phyloP scores from a whole-genome alignment of 53 echinoderm and acorn worm species.

The Antedon mediterranea region DNA sequence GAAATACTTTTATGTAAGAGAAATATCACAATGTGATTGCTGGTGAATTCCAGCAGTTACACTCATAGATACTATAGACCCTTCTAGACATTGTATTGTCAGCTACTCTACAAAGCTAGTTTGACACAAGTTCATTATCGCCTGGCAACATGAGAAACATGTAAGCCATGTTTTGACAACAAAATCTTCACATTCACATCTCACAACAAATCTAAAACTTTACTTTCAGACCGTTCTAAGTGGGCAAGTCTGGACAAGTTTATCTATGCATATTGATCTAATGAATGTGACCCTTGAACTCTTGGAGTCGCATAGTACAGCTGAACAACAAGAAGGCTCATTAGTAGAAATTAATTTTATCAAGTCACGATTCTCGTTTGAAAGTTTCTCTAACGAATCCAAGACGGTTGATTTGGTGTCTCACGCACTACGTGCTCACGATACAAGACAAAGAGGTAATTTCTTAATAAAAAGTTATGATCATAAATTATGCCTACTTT shows the following conservation, averaged over 20 bases:
- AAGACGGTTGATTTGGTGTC: conserved; percentile 89
- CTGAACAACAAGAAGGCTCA: conserved; percentile 29
- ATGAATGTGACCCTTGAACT: conserved; percentile 92
- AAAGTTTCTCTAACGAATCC: conserved; percentile 81
- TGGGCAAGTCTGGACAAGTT: conserved; percentile 80
- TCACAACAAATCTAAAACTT: background rate
- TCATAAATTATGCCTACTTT: too few relatives aligned
- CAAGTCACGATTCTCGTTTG: conserved; percentile 76
- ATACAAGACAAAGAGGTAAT: conserved; percentile 73
- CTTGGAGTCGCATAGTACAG: conserved; percentile 20
- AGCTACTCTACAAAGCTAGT: too few relatives aligned
- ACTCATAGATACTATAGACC: too few relatives aligned
- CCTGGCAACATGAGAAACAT: too few relatives aligned
- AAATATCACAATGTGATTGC: too few relatives aligned
- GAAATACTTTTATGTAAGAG: too few relatives aligned
- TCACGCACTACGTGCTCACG: conserved; percentile 86
- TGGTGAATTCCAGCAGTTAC: too few relatives aligned
- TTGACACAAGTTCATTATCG: too few relatives aligned
- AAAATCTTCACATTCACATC: too few relatives aligned
- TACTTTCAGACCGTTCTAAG: conserved; percentile 69
- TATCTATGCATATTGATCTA: conserved; percentile 74
- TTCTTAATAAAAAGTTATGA: too few relatives aligned
- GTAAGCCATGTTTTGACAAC: too few relatives aligned
- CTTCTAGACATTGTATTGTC: too few relatives aligned
- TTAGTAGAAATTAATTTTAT: conserved; percentile 94